Percentiles rank a stretch among this genome's conserved stretches.
Evolutionary conservation across 2,888 invertebrate genomes (phyloP).

Genomic region (Drosophila dives): DNA sequence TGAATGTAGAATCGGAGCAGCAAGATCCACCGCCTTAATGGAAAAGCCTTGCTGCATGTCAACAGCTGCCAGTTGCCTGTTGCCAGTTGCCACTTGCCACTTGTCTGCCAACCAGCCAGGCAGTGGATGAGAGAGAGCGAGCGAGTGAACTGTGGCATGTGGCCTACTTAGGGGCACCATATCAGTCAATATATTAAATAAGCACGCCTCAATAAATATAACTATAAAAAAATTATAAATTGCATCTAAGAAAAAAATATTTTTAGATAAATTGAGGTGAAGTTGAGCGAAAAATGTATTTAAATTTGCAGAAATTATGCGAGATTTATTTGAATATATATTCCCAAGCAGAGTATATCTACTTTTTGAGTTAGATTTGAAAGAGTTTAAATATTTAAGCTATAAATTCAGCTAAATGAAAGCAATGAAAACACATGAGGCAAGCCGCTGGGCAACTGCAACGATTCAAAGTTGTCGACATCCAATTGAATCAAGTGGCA

Average conservation of each 20-base stretch:
- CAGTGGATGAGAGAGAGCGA: constrained; percentile 8
- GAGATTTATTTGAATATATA: neutral
- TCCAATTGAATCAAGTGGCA: constrained; percentile 27
- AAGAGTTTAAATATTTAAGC: neutral
- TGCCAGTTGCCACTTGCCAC: constrained; percentile 17
- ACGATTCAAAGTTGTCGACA: constrained; percentile 23
- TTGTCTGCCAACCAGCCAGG: constrained; percentile 1
- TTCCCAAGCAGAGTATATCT: too few relatives aligned
- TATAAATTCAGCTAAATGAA: constrained; percentile 1
- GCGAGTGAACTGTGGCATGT: constrained; percentile 18
- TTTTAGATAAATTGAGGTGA: neutral
- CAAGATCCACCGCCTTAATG: constrained; percentile 59
- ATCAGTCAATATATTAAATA: constrained; percentile 25
- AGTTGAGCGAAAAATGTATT: neutral
- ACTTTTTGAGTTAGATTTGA: neutral
- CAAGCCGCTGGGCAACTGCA: constrained; percentile 8
- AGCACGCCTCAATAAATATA: constrained; percentile 12
- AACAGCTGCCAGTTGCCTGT: constrained; percentile 34
- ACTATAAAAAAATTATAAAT: neutral
- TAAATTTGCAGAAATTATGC: neutral
- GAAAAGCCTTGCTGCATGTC: constrained; percentile 62
- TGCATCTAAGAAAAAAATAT: neutral
- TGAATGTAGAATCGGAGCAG: constrained; percentile 11
- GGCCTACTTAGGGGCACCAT: constrained; percentile 44
- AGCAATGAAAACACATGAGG: constrained; percentile 6